phyloP scores from a whole-genome alignment of 1,140 invertebrate species.

The Platorchestia sp. region DNA sequence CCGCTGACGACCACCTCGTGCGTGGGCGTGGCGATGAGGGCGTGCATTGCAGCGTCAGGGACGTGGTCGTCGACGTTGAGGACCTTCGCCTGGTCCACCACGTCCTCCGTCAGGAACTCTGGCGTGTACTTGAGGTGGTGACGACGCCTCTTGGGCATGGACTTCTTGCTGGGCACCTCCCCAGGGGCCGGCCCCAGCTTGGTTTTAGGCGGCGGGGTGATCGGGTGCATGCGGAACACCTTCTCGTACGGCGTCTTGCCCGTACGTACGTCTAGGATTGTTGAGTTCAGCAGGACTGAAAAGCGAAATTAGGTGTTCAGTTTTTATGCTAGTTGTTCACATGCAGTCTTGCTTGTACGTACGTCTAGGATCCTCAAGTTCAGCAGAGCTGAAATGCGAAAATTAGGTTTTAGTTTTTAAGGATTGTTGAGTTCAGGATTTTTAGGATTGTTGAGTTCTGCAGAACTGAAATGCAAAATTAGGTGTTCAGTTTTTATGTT shows the following conservation, averaged over 20 bases:
- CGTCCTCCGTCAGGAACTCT: slow-evolving; percentile 24
- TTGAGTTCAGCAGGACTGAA: slow-evolving; percentile 41
- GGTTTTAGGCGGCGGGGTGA: background rate
- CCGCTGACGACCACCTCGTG: background rate
- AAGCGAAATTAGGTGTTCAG: background rate
- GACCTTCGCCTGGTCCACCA: background rate
- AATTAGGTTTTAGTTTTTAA: too few relatives aligned
- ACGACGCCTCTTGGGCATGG: background rate
- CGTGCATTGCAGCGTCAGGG: background rate
- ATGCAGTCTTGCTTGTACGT: background rate
- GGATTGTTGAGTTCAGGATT: too few relatives aligned
- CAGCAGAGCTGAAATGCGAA: too few relatives aligned
- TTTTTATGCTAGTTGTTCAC: background rate
- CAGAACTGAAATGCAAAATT: slow-evolving; percentile 11
- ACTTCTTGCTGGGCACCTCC: background rate
- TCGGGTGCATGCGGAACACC: slow-evolving; percentile 35
- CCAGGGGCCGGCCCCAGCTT: slow-evolving; percentile 2
- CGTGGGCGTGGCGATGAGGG: background rate
- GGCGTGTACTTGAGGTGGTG: slow-evolving; percentile 44
- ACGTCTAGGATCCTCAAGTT: background rate
- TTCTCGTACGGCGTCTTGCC: slow-evolving; percentile 47
- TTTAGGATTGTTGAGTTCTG: slow-evolving; percentile 39
- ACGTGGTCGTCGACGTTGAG: background rate
- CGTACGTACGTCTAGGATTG: slow-evolving; percentile 15
- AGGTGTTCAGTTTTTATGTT: background rate